phyloP scores from a whole-genome alignment of 2,888 invertebrate genomes.

The Campoplex nolae region DNA sequence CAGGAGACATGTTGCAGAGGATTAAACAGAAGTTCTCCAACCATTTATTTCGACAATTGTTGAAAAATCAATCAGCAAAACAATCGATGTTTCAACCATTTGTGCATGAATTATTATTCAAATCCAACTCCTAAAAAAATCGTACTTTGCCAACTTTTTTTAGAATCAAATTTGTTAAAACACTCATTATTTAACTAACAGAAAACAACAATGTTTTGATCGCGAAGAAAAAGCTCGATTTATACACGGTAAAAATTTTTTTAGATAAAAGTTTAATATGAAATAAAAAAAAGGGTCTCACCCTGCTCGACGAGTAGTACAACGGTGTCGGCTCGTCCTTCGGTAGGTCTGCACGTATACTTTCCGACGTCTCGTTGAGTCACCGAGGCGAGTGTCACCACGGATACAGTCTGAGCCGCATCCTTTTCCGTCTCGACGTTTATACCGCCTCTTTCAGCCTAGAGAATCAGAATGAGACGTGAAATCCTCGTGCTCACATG shows the following conservation, averaged over 20 bases:
- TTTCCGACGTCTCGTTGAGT: constrained; percentile 86
- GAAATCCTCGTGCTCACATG: constrained; percentile 53
- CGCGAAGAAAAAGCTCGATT: background rate
- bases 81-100: background rate
- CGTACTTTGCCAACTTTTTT: background rate
- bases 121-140: background rate
- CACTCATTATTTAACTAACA: background rate
- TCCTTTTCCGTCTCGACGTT: constrained; percentile 88
- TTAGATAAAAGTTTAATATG: background rate
- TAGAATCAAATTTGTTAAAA: background rate
- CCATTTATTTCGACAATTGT: background rate
- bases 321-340: constrained; percentile 86
- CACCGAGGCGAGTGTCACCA: constrained; percentile 87
- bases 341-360: constrained; percentile 89
- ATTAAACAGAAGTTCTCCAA: background rate
- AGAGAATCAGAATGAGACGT: constrained; percentile 66
- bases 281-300: constrained; percentile 76
- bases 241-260: background rate
- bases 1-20: constrained; percentile 1
- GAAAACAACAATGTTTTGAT: background rate
- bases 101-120: background rate
- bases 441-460: constrained; percentile 86
- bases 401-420: constrained; percentile 87
- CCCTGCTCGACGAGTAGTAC: constrained; percentile 88
- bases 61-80: background rate